These are phyloP conservation scores for Amblyopsis hoosieri DNA, from an alignment of 2,797 vertebrate genomes.

Conservation along the genomic window DNA sequence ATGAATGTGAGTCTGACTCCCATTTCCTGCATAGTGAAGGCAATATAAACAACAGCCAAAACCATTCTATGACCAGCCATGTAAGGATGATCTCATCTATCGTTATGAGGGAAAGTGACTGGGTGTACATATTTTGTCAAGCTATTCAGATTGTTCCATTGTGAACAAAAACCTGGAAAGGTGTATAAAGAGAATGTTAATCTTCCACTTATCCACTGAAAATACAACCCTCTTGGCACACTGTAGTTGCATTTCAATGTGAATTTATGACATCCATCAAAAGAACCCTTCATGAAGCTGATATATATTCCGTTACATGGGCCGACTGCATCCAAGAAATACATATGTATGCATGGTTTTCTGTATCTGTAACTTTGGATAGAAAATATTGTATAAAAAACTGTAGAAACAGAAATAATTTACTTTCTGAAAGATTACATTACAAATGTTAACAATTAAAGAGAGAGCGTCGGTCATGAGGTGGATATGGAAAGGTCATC, in stretches of 20 bases:
- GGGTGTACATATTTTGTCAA: background rate
- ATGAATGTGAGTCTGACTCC: conserved; percentile 32
- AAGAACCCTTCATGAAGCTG: too few relatives aligned
- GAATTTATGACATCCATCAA: too few relatives aligned
- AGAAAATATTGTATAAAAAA: too few relatives aligned
- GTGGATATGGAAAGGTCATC: background rate
- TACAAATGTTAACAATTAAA: background rate
- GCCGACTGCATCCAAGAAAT: too few relatives aligned
- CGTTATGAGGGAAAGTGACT: background rate
- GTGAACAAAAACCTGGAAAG: conserved; percentile 28
- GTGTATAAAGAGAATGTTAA: conserved; percentile 8
- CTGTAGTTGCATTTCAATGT: too few relatives aligned
- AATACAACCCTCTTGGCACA: too few relatives aligned
- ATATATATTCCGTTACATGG: too few relatives aligned
- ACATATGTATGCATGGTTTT: too few relatives aligned
- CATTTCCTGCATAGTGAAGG: conserved; percentile 30
- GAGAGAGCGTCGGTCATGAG: background rate
- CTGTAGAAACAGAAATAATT: too few relatives aligned
- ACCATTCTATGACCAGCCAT: conserved; percentile 33
- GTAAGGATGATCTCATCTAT: conserved; percentile 24
- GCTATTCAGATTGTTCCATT: conserved; percentile 18
- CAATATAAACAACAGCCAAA: conserved; percentile 31
- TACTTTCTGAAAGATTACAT: too few relatives aligned
- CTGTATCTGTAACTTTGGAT: too few relatives aligned
- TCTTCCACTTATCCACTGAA: too few relatives aligned